These are phyloP conservation scores for Grammomys surdaster DNA, from an alignment of 2,113 vertebrate species.

Conservation along the genomic window DNA sequence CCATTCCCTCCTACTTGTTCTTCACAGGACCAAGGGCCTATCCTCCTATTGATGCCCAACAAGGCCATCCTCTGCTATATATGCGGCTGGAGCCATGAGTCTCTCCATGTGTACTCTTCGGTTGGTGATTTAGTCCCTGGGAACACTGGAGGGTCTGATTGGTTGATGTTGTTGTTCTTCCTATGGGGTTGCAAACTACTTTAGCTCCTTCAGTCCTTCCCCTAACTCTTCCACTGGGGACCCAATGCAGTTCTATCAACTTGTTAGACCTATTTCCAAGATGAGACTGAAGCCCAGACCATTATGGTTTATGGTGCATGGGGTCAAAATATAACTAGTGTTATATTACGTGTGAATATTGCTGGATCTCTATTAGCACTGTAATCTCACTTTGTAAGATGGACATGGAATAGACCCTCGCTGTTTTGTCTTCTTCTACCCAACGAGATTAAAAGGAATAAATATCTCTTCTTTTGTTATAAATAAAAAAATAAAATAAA, in stretches of 20 bases:
- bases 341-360: neutral
- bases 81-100: too few relatives aligned
- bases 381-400: neutral
- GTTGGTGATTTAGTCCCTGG: too few relatives aligned
- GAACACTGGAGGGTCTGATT: too few relatives aligned
- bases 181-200: too few relatives aligned
- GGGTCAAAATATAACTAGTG: neutral
- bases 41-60: too few relatives aligned
- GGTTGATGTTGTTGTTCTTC: too few relatives aligned
- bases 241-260: neutral
- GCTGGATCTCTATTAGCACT: neutral
- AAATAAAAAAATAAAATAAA: neutral
- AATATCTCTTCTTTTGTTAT: neutral
- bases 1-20: too few relatives aligned
- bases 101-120: too few relatives aligned
- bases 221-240: too few relatives aligned
- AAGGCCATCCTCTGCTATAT: too few relatives aligned
- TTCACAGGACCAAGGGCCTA: too few relatives aligned
- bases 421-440: neutral
- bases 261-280: neutral
- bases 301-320: neutral
- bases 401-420: neutral
- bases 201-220: too few relatives aligned
- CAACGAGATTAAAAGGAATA: neutral
- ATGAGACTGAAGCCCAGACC: neutral